Evolutionary conservation across 53 echinoderm and acorn worm genomes (phyloP), one percentile per base, ranked within the genome.

Genomic region (Zoroaster sp.): DNA sequence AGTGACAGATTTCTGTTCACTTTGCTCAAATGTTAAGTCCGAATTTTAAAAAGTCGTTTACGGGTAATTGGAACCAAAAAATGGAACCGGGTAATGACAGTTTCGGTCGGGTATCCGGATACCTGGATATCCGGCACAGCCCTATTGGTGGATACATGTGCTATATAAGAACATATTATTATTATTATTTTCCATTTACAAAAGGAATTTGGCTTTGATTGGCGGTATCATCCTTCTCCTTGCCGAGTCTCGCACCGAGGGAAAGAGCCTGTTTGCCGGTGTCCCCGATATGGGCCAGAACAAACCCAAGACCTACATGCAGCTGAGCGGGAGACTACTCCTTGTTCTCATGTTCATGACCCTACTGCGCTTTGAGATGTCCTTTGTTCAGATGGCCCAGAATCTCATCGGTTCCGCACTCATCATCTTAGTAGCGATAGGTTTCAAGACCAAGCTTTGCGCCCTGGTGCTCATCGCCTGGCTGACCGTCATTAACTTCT

Each of bases 331-430:
- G 35, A 90, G 99, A 43, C 88, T 99, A 65, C 96, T 99, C 37
- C 93, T 99, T 7, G 99, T 99, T 21, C 94, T 99, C 76, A 99
- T 99, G 99, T 99, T 99, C 74, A 94, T 99, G 96, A 96, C 99
- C 39, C 94, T 99, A 31, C 93, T 99, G 23, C 99, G 99, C 74
- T 93, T 99, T 49, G 96, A 99, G 79, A 81, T 96, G 54, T 92
- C 96, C 37, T 59, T 92, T 34, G 52, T 96, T 20, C 94, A 96
- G 71, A 91, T 96, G 66, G 74, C 93, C 46, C 94, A 94, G 94
- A 99, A 99, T 52, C 87, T 99, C 14, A 93, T 99, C 31, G 99
- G 99, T 35, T 55, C 89, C 28, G 90, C 93, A 28, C 94, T 99
- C 74, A 99, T 99, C 65, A 59, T 94, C 72, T 91, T 95, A 28